Evolutionary conservation across 2,797 vertebrate genomes (phyloP).

Genomic region (Falco novaeseelandiae): DNA sequence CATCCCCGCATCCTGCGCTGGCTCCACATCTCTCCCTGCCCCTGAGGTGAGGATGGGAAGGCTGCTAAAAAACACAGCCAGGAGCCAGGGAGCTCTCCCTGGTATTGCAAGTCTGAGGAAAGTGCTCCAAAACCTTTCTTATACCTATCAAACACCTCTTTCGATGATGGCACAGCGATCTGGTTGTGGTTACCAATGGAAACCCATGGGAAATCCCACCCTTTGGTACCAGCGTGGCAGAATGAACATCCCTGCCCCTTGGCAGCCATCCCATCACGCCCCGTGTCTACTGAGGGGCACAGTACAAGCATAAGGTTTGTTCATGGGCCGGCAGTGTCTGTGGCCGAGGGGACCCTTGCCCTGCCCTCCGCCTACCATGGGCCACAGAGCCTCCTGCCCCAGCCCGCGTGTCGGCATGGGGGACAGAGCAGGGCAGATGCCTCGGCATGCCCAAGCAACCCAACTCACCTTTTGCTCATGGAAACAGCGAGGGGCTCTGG

Average conservation of each 20-base stretch:
- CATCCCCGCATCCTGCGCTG: not conserved
- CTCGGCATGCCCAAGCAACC: not conserved
- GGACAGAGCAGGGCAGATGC: not conserved
- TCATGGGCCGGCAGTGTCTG: not conserved
- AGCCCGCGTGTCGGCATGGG: not conserved
- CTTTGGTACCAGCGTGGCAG: not conserved
- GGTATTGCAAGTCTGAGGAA: not conserved
- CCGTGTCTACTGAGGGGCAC: not conserved
- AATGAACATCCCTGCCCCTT: not conserved
- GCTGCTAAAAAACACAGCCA: not conserved
- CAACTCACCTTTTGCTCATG: not conserved
- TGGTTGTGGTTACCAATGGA: not conserved
- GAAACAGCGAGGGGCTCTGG: not conserved
- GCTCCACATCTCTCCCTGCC: not conserved
- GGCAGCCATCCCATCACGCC: not conserved
- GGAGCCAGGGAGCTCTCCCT: not conserved
- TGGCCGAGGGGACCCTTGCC: not conserved
- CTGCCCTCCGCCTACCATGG: not conserved
- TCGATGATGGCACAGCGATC: not conserved
- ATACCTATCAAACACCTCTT: not conserved
- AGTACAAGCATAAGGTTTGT: not conserved
- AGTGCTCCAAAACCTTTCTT: not conserved
- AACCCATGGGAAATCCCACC: not conserved
- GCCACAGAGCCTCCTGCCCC: not conserved
- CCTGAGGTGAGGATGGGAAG: not conserved